These are phyloP conservation scores for Epizoanthus ramosus DNA, from an alignment of 92 coral and sea anemone genomes.

Conservation along the genomic window DNA sequence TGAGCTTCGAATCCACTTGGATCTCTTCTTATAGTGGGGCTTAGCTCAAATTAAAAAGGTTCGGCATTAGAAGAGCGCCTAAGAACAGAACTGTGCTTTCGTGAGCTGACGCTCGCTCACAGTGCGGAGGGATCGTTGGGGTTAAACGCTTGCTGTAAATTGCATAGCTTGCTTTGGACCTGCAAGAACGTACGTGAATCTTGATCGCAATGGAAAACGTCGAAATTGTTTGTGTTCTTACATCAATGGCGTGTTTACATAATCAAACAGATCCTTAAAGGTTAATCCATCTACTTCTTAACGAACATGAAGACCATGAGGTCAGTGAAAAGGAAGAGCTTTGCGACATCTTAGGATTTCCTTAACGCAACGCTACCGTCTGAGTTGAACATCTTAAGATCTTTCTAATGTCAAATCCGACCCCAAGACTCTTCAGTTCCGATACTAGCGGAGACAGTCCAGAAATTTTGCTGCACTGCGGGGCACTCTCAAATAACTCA, in stretches of 20 bases:
- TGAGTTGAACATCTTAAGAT: not conserved
- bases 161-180: not conserved
- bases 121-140: not conserved
- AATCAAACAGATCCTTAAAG: constrained; percentile 26
- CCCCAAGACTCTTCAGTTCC: not conserved
- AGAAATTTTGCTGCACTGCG: not conserved
- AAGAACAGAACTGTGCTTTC: not conserved
- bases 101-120: not conserved
- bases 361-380: constrained; percentile 21
- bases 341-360: constrained; percentile 35
- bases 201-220: constrained; percentile 2
- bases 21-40: constrained; percentile 14
- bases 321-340: constrained; percentile 37
- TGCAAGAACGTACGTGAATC: not conserved
- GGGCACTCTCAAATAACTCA: not conserved
- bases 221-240: not conserved
- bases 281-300: constrained; percentile 23
- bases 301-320: constrained; percentile 28
- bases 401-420: not conserved
- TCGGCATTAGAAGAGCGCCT: constrained; percentile 9
- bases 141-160: constrained; percentile 25
- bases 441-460: too few relatives aligned
- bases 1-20: constrained; percentile 22
- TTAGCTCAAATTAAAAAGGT: constrained; percentile 5
- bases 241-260: constrained; percentile 27